Evolutionary conservation across 2,888 invertebrate genomes (phyloP).

Genomic region (Notodonta ziczac): DNA sequence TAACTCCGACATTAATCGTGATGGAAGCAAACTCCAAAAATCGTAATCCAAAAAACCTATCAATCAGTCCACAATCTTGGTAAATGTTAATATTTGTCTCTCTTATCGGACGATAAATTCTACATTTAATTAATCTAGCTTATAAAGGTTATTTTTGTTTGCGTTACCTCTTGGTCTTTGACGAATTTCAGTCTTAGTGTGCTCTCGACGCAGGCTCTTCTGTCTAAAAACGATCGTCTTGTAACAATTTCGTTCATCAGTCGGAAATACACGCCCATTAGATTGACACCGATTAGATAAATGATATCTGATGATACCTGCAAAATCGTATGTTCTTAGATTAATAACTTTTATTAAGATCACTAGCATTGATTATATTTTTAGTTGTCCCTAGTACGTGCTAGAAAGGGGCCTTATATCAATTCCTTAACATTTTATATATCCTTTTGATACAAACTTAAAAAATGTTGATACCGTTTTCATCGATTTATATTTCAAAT

Average conservation of each 20-base stretch:
- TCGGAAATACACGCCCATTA: slow-evolving; percentile 94
- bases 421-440: too few relatives aligned
- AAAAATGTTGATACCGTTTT: too few relatives aligned
- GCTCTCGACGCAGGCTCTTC: slow-evolving; percentile 93
- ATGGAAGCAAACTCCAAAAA: not conserved
- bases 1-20: not conserved
- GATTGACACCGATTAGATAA: slow-evolving; percentile 90
- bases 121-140: not conserved
- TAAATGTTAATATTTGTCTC: not conserved
- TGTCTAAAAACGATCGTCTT: slow-evolving; percentile 93
- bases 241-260: slow-evolving; percentile 95
- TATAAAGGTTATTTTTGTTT: not conserved
- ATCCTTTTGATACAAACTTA: too few relatives aligned
- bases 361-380: too few relatives aligned
- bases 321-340: slow-evolving; percentile 38
- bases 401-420: too few relatives aligned
- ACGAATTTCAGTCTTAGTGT: slow-evolving; percentile 92
- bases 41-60: not conserved
- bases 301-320: slow-evolving; percentile 89
- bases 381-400: too few relatives aligned
- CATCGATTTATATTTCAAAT: too few relatives aligned
- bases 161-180: slow-evolving; percentile 90
- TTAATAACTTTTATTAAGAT: too few relatives aligned
- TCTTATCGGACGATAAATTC: not conserved
- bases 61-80: not conserved